These are phyloP conservation scores for Pseudopleuronectes americanus DNA, from an alignment of 2,797 vertebrate genomes.

Conservation along the genomic window DNA sequence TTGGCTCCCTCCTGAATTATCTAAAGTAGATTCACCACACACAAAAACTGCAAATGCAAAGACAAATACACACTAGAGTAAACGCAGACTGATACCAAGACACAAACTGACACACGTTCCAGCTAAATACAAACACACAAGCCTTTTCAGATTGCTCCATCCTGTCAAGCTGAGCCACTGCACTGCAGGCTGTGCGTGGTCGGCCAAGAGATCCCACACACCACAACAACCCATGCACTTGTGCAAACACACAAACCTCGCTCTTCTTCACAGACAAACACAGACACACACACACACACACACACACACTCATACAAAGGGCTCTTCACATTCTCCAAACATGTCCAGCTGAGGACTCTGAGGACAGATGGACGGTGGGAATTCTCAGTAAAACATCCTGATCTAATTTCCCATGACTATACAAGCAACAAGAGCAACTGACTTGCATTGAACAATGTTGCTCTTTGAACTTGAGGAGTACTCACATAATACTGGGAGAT, in stretches of 20 bases:
- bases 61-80: neutral
- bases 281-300: conserved; percentile 36
- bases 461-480: neutral
- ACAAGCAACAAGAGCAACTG: conserved; percentile 7
- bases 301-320: conserved; percentile 43
- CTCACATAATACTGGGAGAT: neutral
- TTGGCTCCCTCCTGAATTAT: neutral
- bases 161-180: conserved; percentile 65
- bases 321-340: conserved; percentile 56
- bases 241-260: conserved; percentile 22
- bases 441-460: conserved; percentile 2
- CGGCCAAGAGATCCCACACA: conserved; percentile 60
- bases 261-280: conserved; percentile 25
- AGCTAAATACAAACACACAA: conserved; percentile 45
- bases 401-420: conserved; percentile 38
- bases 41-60: conserved; percentile 5
- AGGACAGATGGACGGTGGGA: conserved; percentile 26
- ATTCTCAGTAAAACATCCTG: conserved; percentile 41
- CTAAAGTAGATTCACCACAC: neutral
- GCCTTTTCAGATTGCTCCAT: conserved; percentile 61
- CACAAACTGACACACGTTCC: conserved; percentile 37
- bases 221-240: conserved; percentile 20
- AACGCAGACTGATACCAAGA: conserved; percentile 8
- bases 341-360: conserved; percentile 49
- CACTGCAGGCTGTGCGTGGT: conserved; percentile 51